phyloP scores from a whole-genome alignment of 2,888 invertebrate genomes.

The Leptinotarsa tumamoca region DNA sequence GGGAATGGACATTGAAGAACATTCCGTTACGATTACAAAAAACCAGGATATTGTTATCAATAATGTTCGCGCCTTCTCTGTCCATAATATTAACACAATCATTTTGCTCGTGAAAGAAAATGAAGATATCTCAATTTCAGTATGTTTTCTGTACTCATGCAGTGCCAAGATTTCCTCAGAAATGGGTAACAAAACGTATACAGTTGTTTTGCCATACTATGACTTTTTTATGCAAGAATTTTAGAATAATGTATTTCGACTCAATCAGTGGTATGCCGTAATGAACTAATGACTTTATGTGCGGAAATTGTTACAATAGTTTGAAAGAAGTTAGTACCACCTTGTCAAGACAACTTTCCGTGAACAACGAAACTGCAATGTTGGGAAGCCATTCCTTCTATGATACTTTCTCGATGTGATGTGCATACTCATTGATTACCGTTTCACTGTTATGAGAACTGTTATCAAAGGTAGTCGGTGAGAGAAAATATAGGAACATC shows the following conservation, averaged over 20 bases:
- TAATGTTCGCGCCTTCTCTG: no score
- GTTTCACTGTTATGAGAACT: neutral
- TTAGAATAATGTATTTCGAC: neutral
- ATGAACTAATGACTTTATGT: conserved; percentile 7
- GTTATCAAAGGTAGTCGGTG: neutral
- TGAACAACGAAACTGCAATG: neutral
- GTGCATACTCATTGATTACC: neutral
- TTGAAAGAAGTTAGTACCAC: neutral
- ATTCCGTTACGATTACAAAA: no score
- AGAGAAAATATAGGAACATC: neutral
- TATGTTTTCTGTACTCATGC: neutral
- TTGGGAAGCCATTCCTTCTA: neutral
- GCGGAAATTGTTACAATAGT: neutral
- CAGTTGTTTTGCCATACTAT: neutral
- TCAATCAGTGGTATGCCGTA: neutral
- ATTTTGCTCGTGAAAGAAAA: no score
- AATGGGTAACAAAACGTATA: neutral
- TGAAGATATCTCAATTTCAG: no score
- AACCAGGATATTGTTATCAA: no score
- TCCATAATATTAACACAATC: no score
- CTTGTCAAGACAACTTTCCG: neutral
- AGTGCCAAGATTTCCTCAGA: neutral
- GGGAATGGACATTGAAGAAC: no score
- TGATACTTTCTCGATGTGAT: neutral
- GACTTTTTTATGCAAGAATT: neutral